Evolutionary conservation across 2,113 vertebrate species (phyloP).

Genomic region (Hipposideros armiger): DNA sequence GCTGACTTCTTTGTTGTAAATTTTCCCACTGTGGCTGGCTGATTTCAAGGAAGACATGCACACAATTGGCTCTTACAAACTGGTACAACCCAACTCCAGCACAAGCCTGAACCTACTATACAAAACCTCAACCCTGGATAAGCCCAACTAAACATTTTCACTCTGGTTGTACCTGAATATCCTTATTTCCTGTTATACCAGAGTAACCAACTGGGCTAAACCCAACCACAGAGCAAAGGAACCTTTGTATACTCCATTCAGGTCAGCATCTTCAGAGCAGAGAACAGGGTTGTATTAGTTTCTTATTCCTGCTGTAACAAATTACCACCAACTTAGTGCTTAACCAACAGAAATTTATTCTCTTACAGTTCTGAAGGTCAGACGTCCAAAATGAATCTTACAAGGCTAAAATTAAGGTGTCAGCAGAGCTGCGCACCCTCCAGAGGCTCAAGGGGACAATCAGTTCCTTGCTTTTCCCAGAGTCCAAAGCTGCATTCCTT

Average conservation of each 20-base stretch:
- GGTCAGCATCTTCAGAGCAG: not conserved
- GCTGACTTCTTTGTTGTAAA: not conserved
- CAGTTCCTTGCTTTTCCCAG: not conserved
- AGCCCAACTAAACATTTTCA: not conserved
- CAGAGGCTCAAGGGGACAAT: not conserved
- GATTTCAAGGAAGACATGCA: constrained; percentile 13
- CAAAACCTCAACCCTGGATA: not conserved
- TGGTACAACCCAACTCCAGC: not conserved
- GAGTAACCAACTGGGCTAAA: not conserved
- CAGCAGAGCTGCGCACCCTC: not conserved
- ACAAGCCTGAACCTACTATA: not conserved
- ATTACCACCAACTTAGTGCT: not conserved
- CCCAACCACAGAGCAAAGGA: not conserved
- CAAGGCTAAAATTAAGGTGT: not conserved
- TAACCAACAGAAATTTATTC: not conserved
- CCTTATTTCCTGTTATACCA: not conserved
- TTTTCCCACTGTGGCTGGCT: not conserved
- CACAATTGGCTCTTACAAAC: not conserved
- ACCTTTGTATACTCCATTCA: not conserved
- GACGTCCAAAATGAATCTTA: not conserved
- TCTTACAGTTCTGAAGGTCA: not conserved
- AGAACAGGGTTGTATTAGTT: not conserved
- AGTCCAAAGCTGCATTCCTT: not conserved
- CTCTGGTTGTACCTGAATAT: not conserved
- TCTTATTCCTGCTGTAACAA: not conserved